Evolutionary conservation across 2,113 vertebrate genomes (phyloP).

Genomic region (Notarius quadriscutis): DNA sequence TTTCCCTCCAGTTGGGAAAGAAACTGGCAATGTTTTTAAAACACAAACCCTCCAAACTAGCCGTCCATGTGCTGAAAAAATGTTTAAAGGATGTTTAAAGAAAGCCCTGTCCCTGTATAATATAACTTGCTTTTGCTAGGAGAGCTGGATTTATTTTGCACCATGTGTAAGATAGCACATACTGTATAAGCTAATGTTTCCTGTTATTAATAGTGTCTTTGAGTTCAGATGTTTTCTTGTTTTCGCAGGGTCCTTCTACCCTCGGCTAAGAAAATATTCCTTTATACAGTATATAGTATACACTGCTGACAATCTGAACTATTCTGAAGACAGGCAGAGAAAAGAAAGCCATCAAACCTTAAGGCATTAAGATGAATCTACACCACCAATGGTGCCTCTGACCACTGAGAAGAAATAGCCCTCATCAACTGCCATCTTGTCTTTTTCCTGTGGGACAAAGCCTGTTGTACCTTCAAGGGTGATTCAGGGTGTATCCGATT

Average conservation of each 20-base stretch:
- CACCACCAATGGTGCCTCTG: slow-evolving; percentile 7
- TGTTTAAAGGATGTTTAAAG: slow-evolving; percentile 46
- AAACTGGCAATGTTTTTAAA: slow-evolving; percentile 55
- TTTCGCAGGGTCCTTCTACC: not conserved
- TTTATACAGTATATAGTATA: not conserved
- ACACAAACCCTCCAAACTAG: slow-evolving; percentile 57
- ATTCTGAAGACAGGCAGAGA: not conserved
- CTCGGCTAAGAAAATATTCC: not conserved
- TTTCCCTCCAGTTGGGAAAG: slow-evolving; percentile 53
- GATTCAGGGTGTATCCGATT: slow-evolving; percentile 54
- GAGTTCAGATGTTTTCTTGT: not conserved
- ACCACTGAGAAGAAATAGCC: slow-evolving; percentile 32
- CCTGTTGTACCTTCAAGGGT: slow-evolving; percentile 58
- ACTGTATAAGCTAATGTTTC: not conserved
- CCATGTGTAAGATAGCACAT: not conserved
- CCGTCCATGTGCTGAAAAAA: slow-evolving; percentile 39
- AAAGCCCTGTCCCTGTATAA: slow-evolving; percentile 33
- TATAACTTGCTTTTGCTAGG: slow-evolving; percentile 22
- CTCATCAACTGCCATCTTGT: slow-evolving; percentile 42
- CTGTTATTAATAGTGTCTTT: slow-evolving; percentile 7
- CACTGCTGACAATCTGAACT: not conserved
- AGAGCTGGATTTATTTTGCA: slow-evolving; percentile 4
- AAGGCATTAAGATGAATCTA: slow-evolving; percentile 6
- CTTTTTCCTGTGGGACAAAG: slow-evolving; percentile 55
- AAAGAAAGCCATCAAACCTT: not conserved